Evolutionary conservation across 2,888 invertebrate species (phyloP).

Genomic region (Caenorhabditis macrosperma): DNA sequence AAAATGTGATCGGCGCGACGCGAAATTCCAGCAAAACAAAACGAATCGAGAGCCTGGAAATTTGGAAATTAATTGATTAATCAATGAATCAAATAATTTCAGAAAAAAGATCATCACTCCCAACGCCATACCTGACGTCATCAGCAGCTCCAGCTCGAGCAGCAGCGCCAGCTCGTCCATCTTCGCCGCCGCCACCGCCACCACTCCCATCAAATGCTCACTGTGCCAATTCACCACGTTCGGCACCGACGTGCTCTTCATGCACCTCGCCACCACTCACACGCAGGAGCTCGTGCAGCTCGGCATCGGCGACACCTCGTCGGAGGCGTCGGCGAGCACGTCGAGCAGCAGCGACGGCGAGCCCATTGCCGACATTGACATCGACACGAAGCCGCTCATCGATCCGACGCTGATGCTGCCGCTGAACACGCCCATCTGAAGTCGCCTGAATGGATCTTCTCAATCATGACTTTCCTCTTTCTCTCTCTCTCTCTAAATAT

Average conservation of each 20-base stretch:
- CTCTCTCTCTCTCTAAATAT: too few species aligned
- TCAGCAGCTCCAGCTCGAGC: too few species aligned
- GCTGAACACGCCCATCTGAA: conserved; percentile 23
- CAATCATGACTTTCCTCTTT: not conserved
- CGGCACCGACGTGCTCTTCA: conserved; percentile 51
- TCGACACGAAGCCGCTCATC: conserved; percentile 38
- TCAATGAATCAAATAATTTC: not conserved
- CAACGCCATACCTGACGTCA: conserved; percentile 5
- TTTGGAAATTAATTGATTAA: too few species aligned
- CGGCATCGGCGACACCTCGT: conserved; percentile 11
- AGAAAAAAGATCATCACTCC: not conserved
- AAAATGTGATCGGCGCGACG: not conserved
- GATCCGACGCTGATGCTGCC: conserved; percentile 24
- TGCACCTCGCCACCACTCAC: conserved; percentile 58
- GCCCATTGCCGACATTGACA: conserved; percentile 25
- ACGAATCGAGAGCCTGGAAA: too few species aligned
- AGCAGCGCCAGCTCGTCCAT: too few species aligned
- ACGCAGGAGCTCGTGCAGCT: conserved; percentile 40
- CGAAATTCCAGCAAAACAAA: too few species aligned
- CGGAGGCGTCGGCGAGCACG: conserved; percentile 23
- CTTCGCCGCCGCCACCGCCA: not conserved
- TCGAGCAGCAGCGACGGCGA: conserved; percentile 44
- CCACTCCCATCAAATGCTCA: conserved; percentile 48
- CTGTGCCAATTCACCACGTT: conserved; percentile 55
- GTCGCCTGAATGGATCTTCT: not conserved